Evolutionary conservation across 2,888 invertebrate species (phyloP).

Genomic region (Polyploca ridens): DNA sequence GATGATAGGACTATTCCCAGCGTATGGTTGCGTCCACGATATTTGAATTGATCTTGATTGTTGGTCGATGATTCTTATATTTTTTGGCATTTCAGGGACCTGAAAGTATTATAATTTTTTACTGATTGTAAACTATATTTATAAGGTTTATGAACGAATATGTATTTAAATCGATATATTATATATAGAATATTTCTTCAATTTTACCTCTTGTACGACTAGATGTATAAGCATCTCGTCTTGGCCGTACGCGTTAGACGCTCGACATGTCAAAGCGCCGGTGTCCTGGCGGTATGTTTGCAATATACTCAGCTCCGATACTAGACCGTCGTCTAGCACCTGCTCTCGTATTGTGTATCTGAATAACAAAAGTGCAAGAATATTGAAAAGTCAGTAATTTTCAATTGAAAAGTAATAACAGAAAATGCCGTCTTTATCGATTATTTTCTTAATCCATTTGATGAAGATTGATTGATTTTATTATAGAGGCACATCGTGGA

Average conservation of each 20-base stretch:
- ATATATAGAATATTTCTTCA: no score
- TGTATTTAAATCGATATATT: no score
- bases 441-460: no score
- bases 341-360: conserved; percentile 91
- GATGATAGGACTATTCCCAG: conserved; percentile 94
- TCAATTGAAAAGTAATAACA: neutral
- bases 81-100: conserved; percentile 95
- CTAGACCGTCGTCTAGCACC: conserved; percentile 90
- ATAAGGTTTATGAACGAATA: no score
- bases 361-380: conserved; percentile 21
- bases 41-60: conserved; percentile 93
- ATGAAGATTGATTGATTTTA: no score
- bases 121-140: neutral
- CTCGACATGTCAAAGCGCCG: conserved; percentile 94
- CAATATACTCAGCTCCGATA: conserved; percentile 93
- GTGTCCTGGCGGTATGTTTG: conserved; percentile 95
- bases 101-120: conserved; percentile 66
- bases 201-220: conserved; percentile 92
- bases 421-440: no score
- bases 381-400: neutral
- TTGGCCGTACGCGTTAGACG: conserved; percentile 94
- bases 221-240: conserved; percentile 96
- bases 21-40: conserved; percentile 95
- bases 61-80: conserved; percentile 93
- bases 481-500: no score